A percentile compares a stretch with the other conserved stretches of the same genome.
Evolutionary conservation across 1,140 invertebrate genomes (phyloP).

Genomic region (Sinella curviseta): DNA sequence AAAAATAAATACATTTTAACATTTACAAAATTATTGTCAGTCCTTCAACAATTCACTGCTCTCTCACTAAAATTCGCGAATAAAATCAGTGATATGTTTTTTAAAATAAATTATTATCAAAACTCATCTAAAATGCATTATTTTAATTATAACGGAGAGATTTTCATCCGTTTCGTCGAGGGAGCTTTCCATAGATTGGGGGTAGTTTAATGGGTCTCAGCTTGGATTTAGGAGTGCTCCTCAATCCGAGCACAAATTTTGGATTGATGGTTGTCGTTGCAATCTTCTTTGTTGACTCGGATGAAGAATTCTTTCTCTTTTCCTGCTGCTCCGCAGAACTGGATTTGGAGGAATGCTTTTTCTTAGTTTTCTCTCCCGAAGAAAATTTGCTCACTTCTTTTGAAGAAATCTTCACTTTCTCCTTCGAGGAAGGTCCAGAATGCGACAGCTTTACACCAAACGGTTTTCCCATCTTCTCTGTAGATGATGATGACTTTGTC

Average conservation of each 20-base stretch:
- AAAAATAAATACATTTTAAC: too few species aligned
- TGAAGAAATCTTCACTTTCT: not conserved
- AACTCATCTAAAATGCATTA: not conserved
- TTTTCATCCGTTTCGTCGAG: not conserved
- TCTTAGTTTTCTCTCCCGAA: not conserved
- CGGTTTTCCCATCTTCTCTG: too few species aligned
- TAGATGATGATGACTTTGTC: too few species aligned
- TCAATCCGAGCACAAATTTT: not conserved
- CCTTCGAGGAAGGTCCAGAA: not conserved
- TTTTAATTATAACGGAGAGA: not conserved
- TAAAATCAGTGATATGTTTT: too few species aligned
- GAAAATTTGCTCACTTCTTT: not conserved
- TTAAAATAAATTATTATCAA: not conserved
- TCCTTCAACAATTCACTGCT: too few species aligned
- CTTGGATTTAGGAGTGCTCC: not conserved
- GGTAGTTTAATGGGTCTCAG: not conserved
- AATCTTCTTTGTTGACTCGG: not conserved
- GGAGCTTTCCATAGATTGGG: not conserved
- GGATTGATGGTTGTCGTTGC: not conserved
- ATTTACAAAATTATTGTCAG: too few species aligned
- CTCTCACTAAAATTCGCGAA: too few species aligned
- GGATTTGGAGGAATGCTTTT: not conserved
- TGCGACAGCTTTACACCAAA: too few species aligned
- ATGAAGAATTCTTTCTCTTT: not conserved
- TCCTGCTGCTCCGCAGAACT: too few species aligned